A percentile compares a stretch with the other conserved stretches of the same genome.
Evolutionary conservation across 2,113 vertebrate genomes (phyloP).

Genomic region (Poeciliopsis turrubarensis): DNA sequence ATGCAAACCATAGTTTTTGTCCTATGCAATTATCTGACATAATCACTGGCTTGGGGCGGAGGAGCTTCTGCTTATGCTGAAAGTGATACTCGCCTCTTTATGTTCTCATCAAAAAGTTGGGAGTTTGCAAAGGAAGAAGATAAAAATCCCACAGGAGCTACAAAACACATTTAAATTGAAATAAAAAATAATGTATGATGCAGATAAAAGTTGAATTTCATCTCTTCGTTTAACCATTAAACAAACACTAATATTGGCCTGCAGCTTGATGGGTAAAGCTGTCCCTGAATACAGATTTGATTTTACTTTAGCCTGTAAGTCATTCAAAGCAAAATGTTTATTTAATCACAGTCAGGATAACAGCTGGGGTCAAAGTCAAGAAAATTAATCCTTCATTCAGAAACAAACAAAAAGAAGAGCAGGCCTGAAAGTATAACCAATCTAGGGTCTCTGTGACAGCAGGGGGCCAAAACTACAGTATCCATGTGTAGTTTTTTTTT

Average conservation of each 20-base stretch:
- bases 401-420: too few relatives aligned
- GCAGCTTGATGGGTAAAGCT: neutral
- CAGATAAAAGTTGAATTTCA: constrained; percentile 23
- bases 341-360: too few relatives aligned
- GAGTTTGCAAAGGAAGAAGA: constrained; percentile 47
- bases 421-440: too few relatives aligned
- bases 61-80: constrained; percentile 13
- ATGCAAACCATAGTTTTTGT: constrained; percentile 37
- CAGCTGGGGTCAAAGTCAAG: too few relatives aligned
- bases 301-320: neutral
- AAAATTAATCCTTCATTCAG: too few relatives aligned
- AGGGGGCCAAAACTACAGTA: too few relatives aligned
- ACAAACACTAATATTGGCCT: neutral
- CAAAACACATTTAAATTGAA: constrained; percentile 20
- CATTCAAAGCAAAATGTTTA: neutral
- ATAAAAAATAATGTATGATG: constrained; percentile 6
- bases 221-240: constrained; percentile 3
- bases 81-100: constrained; percentile 21
- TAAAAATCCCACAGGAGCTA: constrained; percentile 20
- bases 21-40: constrained; percentile 51
- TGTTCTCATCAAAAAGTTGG: constrained; percentile 28
- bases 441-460: too few relatives aligned
- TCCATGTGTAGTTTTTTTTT: neutral
- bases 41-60: constrained; percentile 16
- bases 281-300: constrained; percentile 8